These are phyloP conservation scores for Lasioglossum pauxillum DNA, from an alignment of 2,888 invertebrate genomes.

Conservation along the genomic window DNA sequence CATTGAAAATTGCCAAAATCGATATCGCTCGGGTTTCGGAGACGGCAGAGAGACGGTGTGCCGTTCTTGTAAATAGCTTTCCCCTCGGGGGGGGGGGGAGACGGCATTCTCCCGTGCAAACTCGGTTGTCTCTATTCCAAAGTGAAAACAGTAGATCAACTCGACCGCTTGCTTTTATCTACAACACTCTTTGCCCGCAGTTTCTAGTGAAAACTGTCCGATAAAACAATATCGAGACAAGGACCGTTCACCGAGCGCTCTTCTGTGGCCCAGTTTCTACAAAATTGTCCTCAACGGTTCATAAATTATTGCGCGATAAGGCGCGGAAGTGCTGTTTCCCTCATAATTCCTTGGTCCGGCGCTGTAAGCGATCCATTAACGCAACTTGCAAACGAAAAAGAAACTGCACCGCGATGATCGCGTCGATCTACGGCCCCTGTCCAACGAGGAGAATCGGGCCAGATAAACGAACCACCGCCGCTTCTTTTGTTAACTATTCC, in stretches of 20 bases:
- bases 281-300: slow-evolving; percentile 26
- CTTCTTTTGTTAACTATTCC: neutral
- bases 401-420: neutral
- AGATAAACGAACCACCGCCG: neutral
- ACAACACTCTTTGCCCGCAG: slow-evolving; percentile 37
- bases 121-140: slow-evolving; percentile 58
- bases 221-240: slow-evolving; percentile 64
- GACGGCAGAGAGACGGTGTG: slow-evolving; percentile 1
- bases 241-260: slow-evolving; percentile 18
- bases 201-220: slow-evolving; percentile 55
- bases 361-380: neutral
- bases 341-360: neutral
- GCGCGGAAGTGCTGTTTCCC: neutral
- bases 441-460: neutral
- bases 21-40: slow-evolving; percentile 8
- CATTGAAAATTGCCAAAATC: slow-evolving; percentile 1
- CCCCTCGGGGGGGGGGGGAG: slow-evolving; percentile 18
- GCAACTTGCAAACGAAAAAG: neutral
- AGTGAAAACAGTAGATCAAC: slow-evolving; percentile 66
- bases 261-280: neutral
- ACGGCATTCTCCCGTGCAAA: slow-evolving; percentile 46
- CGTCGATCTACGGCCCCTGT: neutral
- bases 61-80: slow-evolving; percentile 14
- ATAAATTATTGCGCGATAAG: slow-evolving; percentile 37
- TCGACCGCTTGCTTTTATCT: slow-evolving; percentile 58